These are phyloP conservation scores for human (Homo sapiens) DNA, from an alignment of 2,113 vertebrate genomes.

Conservation along the genomic window GRCh38 chrX:107136001-107136500, in stretches of 20 bases:
- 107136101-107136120: neutral
- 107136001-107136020: constrained; percentile 8
- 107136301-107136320: constrained; percentile 9
- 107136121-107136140: constrained; percentile 28
- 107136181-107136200: constrained; percentile 6
- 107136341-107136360: neutral
- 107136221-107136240: neutral
- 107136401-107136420: neutral
- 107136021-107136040: constrained; percentile 3
- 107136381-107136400: neutral
- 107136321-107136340: neutral
- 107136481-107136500: neutral
- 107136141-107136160: constrained; percentile 14
- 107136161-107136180: constrained; percentile 49
- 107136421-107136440: neutral
- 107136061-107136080: constrained; percentile 15
- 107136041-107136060: neutral
- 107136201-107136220: constrained; percentile 33
- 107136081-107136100: neutral
- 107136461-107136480: neutral
- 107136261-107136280: constrained; percentile 28
- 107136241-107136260: neutral
- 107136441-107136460: neutral
- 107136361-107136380: neutral
- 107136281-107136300: neutral